Evolutionary conservation across 2,797 vertebrate genomes (phyloP).

Genomic region (Ispidina picta): DNA sequence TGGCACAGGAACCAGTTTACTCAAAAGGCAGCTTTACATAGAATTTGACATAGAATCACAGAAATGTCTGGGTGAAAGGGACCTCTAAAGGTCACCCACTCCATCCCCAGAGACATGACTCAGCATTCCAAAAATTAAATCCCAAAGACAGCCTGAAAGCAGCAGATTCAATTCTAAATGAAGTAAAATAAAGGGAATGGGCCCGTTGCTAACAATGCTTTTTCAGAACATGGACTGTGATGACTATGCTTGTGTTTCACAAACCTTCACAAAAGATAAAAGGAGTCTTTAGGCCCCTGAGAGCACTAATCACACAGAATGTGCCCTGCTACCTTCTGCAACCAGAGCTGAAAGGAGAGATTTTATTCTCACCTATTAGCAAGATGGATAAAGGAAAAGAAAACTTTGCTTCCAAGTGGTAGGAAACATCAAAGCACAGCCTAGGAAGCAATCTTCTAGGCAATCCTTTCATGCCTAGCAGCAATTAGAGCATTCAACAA

Average conservation of each 20-base stretch:
- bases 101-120: background rate
- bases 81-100: no score
- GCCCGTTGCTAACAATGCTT: background rate
- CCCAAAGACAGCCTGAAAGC: background rate
- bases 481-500: slow-evolving; percentile 57
- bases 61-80: no score
- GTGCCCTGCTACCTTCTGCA: slow-evolving; percentile 12
- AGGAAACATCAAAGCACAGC: slow-evolving; percentile 43
- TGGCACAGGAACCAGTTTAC: background rate
- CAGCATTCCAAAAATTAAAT: background rate
- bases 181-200: background rate
- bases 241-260: slow-evolving; percentile 6
- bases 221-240: background rate
- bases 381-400: slow-evolving; percentile 52
- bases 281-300: slow-evolving; percentile 32
- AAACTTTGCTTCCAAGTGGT: slow-evolving; percentile 12
- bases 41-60: background rate
- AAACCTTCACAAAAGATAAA: slow-evolving; percentile 49
- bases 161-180: background rate
- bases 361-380: slow-evolving; percentile 60
- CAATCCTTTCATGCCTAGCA: slow-evolving; percentile 60
- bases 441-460: slow-evolving; percentile 57
- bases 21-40: background rate
- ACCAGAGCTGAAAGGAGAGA: slow-evolving; percentile 34
- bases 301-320: slow-evolving; percentile 12